Base-by-base conservation (phyloP, 2,888 invertebrate species). In the Xanthorhoe spadicearia region DNA sequence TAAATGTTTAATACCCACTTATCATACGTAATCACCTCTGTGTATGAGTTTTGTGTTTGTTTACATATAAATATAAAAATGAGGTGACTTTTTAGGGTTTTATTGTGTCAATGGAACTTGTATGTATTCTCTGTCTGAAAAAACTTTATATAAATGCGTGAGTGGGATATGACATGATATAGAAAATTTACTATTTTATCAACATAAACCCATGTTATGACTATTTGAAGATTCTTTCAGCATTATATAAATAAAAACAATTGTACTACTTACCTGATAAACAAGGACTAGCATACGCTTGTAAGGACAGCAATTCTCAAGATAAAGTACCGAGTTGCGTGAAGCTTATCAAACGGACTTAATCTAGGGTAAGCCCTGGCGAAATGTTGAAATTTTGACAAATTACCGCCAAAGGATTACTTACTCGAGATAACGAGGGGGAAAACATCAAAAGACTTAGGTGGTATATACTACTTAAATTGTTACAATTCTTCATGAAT, bases 321-420 rank as follows among this genome's bases (percentile, higher is more conserved):
- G 81, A 77, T 79, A 77, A 82, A 83, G 79, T 82, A 81, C 82
- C 78, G 76, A 76, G 80, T 79, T 71, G 79, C 53, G 54, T 64
- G 49, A 64, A 82, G 83, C 48, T 81, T 82, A 84, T 83, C 83
- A 84, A 79, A 78, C 74, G 66, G 76, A 80, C 82, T 83, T 82
- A 83, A 70, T 74, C 76, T 73, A 63, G 69, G 73, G 72, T 23
- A 48, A 15, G 48, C 48, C 76, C 76, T 77, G 80, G 72, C 77
- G 77, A 79, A 80, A 84, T 75, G 85, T 80, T 83, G 83, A 85
- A 86, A 87, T 84, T 87, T 87, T 89, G 88, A 89, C 86, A 89
- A 89, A 89, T 89, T 82, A 83, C 81, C 76, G 74, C 78, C 75
- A 77, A 81, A 48, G 87, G 85, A 87, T 88, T 88, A 86, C 87